Evolutionary conservation across 2,113 vertebrate species (phyloP).

Genomic region (Anarhynchus alexandrinus): DNA sequence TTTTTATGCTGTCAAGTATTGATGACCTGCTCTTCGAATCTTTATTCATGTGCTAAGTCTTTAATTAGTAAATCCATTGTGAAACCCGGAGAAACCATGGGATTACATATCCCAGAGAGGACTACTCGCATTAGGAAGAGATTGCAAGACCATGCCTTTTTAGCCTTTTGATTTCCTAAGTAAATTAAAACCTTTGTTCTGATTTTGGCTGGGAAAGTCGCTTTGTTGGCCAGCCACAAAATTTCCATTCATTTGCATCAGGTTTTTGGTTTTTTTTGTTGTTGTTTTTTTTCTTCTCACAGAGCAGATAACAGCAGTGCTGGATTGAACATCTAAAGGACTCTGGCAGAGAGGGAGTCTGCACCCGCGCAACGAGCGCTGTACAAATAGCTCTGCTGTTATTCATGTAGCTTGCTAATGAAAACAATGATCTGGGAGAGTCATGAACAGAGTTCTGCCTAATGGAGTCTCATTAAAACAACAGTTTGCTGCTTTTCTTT

Average conservation of each 20-base stretch:
- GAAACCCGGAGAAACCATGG: neutral
- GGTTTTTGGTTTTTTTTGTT: neutral
- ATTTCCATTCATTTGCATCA: conserved; percentile 50
- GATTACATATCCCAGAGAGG: neutral
- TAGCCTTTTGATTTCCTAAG: neutral
- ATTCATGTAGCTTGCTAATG: neutral
- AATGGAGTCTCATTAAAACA: conserved; percentile 31
- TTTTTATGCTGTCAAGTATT: neutral
- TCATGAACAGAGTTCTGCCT: neutral
- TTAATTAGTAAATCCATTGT: neutral
- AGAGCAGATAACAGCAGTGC: conserved; percentile 39
- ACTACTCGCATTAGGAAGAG: neutral
- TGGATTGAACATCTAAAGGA: conserved; percentile 31
- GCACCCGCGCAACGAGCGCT: neutral
- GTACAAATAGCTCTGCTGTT: neutral
- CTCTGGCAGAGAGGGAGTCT: neutral
- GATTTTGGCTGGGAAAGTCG: conserved; percentile 42
- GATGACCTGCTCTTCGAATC: neutral
- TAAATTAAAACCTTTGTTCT: conserved; percentile 49
- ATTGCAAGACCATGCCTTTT: neutral
- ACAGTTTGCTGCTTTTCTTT: neutral
- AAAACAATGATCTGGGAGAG: neutral
- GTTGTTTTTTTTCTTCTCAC: neutral
- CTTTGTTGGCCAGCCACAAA: conserved; percentile 47
- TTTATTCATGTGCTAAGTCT: neutral